Evolutionary conservation across 2,888 invertebrate genomes (phyloP), one percentile per base, ranked within the genome.

Genomic region (Saturnia pavonia): DNA sequence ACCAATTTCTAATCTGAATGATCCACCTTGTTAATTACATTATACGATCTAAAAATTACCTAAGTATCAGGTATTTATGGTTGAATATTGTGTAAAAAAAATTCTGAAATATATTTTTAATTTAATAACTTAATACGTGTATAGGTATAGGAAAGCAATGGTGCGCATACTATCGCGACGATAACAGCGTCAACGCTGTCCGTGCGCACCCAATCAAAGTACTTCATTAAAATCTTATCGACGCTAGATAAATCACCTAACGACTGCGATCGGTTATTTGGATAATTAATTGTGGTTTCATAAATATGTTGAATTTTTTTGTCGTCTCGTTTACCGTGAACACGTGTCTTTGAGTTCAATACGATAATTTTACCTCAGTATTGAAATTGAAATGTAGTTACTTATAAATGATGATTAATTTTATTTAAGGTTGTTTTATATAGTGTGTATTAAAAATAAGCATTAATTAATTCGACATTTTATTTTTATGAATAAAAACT

Each of bases 221-320:
- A 92, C 94, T 93, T 94, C 93, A 94, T 94, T 94, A 94, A 94
- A 93, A 92, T 91, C 91, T 94, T 94, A 94, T 94, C 94, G 91
- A 86, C 88, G 86, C 88, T 90, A 93, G 93, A 94, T 94, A 94
- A 94, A 94, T 94, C 93, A 94, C 92, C 84, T 88, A 91, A 92
- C 92, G 91, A 88, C 90, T 89, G 84, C 91, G 86, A 93, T 94
- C 92, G 92, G 92, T 94, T 94, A 94, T 93, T 93, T 89, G 84
- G 90, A 92, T 92, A 94, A 92, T 92, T 92, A 92, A 93, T 92
- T 88, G 87, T 86, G 82, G 85, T 88, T 91, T 90, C 86, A 88
- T 86, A 90, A 90, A 91, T 91, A 88, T 90, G 88, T 91, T 84
- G 85, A 80, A 91, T 90, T 91, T 88, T 88, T 89, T 84, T 83